Percentiles rank a stretch among this genome's conserved stretches.
phyloP scores from a whole-genome alignment of 2,888 invertebrate genomes.

The Drosophila vallismaia region DNA sequence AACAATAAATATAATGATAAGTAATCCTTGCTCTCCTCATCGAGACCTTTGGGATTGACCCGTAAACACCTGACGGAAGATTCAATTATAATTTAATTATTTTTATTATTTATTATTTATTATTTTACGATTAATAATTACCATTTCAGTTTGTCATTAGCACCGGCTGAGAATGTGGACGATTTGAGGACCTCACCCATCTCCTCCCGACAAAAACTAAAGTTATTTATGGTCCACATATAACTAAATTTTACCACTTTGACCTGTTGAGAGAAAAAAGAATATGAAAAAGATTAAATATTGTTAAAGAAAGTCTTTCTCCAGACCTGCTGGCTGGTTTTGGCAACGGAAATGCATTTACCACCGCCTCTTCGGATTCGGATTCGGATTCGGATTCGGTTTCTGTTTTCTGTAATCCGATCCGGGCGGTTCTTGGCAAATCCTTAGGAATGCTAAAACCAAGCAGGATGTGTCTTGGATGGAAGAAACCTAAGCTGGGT shows the following conservation, averaged over 20 bases:
- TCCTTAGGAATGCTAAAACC: slow-evolving; percentile 66
- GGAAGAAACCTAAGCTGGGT: slow-evolving; percentile 58
- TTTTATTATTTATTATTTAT: neutral
- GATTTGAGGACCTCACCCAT: slow-evolving; percentile 99
- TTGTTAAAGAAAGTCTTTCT: slow-evolving; percentile 2
- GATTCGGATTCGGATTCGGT: slow-evolving; percentile 24
- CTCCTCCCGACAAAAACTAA: slow-evolving; percentile 99
- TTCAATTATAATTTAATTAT: neutral
- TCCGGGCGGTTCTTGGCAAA: slow-evolving; percentile 47
- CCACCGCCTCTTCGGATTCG: slow-evolving; percentile 21
- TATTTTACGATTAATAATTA: slow-evolving; percentile 79
- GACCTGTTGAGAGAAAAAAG: slow-evolving; percentile 88
- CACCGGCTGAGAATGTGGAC: slow-evolving; percentile 99
- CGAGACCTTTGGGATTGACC: slow-evolving; percentile 99
- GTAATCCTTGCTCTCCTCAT: slow-evolving; percentile 99
- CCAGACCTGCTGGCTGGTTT: slow-evolving; percentile 48
- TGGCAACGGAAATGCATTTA: slow-evolving; percentile 58
- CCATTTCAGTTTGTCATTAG: slow-evolving; percentile 99
- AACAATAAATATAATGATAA: slow-evolving; percentile 98
- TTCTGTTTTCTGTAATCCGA: slow-evolving; percentile 50
- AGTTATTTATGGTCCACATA: slow-evolving; percentile 99
- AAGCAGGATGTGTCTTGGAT: slow-evolving; percentile 14
- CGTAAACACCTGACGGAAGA: slow-evolving; percentile 94
- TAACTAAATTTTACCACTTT: slow-evolving; percentile 99
- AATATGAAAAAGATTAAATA: neutral